phyloP scores from a whole-genome alignment of 2,888 invertebrate genomes.

The Pherbina coryleti region DNA sequence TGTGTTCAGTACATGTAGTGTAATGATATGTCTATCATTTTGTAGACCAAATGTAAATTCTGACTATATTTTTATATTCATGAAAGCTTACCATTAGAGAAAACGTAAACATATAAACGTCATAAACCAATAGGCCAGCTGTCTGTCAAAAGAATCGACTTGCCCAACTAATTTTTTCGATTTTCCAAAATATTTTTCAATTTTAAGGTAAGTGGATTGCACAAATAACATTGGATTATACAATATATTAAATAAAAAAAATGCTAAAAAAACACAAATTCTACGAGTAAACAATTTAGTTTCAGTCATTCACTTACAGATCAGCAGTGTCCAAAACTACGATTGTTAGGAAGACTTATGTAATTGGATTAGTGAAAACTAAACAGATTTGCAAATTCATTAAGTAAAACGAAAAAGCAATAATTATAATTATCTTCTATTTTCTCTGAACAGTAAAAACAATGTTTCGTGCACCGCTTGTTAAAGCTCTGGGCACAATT shows the following conservation, averaged over 20 bases:
- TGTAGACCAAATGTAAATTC: too few relatives aligned
- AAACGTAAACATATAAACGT: too few relatives aligned
- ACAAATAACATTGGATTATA: background rate
- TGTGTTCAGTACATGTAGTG: too few relatives aligned
- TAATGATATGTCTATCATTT: too few relatives aligned
- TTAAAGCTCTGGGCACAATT: conserved; percentile 74
- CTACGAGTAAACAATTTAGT: background rate
- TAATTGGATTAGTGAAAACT: conserved; percentile 41
- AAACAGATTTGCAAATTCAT: background rate
- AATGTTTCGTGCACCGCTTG: conserved; percentile 84
- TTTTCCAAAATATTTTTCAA: conserved; percentile 45
- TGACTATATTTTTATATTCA: too few relatives aligned
- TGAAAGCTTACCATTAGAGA: too few relatives aligned
- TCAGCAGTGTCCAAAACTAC: background rate
- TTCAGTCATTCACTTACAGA: background rate
- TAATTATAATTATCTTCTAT: background rate
- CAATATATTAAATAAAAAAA: background rate
- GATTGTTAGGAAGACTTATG: conserved; percentile 43
- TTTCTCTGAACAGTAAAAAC: conserved; percentile 53
- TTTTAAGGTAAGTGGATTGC: conserved; percentile 42
- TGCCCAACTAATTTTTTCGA: conserved; percentile 42
- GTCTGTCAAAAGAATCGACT: conserved; percentile 18
- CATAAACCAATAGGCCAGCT: background rate
- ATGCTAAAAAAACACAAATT: background rate
- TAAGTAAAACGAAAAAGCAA: background rate